phyloP scores from a whole-genome alignment of 2,888 invertebrate species.

The Andrena chrysosceles region DNA sequence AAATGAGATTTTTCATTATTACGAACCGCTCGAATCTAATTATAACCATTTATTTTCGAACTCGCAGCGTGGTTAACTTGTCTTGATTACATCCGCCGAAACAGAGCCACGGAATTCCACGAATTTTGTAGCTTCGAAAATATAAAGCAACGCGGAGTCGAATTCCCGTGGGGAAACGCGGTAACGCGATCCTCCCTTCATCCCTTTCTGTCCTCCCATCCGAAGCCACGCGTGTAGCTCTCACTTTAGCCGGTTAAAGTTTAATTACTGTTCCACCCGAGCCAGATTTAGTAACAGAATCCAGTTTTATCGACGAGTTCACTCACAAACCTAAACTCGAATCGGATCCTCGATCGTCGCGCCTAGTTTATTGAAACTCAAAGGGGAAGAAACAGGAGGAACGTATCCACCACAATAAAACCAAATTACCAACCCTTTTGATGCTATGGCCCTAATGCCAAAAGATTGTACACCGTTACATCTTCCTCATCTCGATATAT shows the following conservation, averaged over 20 bases:
- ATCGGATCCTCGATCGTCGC: conserved; percentile 11
- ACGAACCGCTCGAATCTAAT: not conserved
- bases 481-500: too few relatives aligned
- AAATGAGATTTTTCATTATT: not conserved
- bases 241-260: conserved; percentile 24
- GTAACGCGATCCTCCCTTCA: not conserved
- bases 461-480: not conserved
- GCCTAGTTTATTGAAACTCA: conserved; percentile 16
- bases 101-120: not conserved
- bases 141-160: not conserved
- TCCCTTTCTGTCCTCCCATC: not conserved
- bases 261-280: conserved; percentile 53
- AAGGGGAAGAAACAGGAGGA: not conserved
- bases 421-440: not conserved
- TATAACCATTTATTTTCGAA: not conserved
- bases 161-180: not conserved
- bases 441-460: not conserved
- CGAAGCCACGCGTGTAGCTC: not conserved
- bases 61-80: not conserved
- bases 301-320: conserved; percentile 48
- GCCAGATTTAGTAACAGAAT: conserved; percentile 43
- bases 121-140: not conserved
- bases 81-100: not conserved
- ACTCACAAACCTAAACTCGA: conserved; percentile 28
- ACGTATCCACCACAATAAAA: not conserved